Base-by-base conservation (phyloP, 2,797 vertebrate species). In the Chromis chromis region DNA sequence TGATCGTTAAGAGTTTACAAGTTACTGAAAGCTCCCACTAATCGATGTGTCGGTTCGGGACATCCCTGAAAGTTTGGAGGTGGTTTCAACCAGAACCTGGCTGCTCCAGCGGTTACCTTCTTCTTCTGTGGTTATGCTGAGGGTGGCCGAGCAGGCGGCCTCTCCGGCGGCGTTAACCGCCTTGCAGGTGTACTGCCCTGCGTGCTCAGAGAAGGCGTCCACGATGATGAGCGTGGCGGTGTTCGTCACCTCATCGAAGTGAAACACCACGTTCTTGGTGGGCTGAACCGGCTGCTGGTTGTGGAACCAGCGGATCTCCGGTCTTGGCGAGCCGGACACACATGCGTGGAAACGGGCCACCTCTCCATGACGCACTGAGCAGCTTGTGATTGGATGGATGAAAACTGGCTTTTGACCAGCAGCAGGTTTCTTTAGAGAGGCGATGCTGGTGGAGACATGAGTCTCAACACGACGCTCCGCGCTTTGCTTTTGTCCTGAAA, bases 201-300 rank as follows among this genome's bases (percentile, higher is more conserved):
- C 95, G 83, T 99, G 96, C 92, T 97, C 95, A 83, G 92, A 84
- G 88, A 96, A 98, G 84, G 97, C 95, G 76, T 98, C 97, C 56
- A 98, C 97, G 92, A 97, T 95, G 89, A 99, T 96, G 91, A 99
- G 93, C 71, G 95, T 95, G 91, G 96, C 97, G 63, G 93, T 94
- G 92, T 94, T 95, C 56, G 96, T 95, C 87, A 92, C 93, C 90
- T 96, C 96, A 89, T 98, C 97, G 87, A 96, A 99, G 88, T 98
- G 95, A 92, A 97, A 98, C 88, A 98, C 96, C 93, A 97, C 59
- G 75, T 98, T 95, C 95, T 93, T 98, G 75, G 91, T 92, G 88
- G 97, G 93, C 66, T 91, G 92, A 66, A 99, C 92, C 52, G 93
- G 94, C 57, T 95, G 93, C 76, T 93, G 94, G 85, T 97, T 94